A percentile compares a stretch with the other conserved stretches of the same genome.
Evolutionary conservation across 2,797 vertebrate genomes (phyloP).

Genomic region (Poliocrania exsul): DNA sequence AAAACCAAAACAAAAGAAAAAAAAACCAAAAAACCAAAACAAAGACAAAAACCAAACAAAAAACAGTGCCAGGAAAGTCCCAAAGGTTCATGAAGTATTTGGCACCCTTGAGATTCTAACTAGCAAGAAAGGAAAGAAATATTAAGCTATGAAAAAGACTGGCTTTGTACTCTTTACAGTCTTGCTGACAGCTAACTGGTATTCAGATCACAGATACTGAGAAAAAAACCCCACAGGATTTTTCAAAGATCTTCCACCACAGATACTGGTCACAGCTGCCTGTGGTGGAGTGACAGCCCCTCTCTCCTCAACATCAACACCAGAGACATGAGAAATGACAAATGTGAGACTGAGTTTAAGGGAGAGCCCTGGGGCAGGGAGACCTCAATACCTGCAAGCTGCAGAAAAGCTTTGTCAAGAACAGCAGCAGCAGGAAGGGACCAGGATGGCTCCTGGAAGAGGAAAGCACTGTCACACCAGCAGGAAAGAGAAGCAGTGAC

Average conservation of each 20-base stretch:
- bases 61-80: not conserved
- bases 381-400: not conserved
- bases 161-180: not conserved
- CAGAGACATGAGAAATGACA: not conserved
- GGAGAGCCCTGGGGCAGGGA: not conserved
- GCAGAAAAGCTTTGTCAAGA: not conserved
- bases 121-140: not conserved
- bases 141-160: not conserved
- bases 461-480: not conserved
- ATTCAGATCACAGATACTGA: not conserved
- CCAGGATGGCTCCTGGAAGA: not conserved
- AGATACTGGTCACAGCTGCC: not conserved
- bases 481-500: not conserved
- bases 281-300: not conserved
- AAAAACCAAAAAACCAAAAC: not conserved
- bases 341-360: accelerated
- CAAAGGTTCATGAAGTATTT: not conserved
- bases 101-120: not conserved
- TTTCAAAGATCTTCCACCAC: not conserved
- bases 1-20: no score
- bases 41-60: no score
- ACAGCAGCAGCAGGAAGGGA: not conserved
- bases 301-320: not conserved
- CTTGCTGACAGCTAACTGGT: not conserved
- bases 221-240: not conserved